Evolutionary conservation across 2,113 vertebrate genomes (phyloP).

Genomic region (Takifugu bimaculatus): DNA sequence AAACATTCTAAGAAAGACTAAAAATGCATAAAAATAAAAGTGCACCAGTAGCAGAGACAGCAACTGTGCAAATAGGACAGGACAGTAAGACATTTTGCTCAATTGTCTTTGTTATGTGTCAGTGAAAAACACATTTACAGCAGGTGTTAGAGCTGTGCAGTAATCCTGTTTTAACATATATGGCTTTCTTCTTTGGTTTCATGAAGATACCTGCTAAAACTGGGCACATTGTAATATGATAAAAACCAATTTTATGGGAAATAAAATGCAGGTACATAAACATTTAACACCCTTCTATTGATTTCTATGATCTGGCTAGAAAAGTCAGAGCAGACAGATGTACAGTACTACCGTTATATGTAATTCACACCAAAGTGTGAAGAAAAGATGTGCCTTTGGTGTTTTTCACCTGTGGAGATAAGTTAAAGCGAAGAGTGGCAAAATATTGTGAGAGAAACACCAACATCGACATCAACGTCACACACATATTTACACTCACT

Average conservation of each 20-base stretch:
- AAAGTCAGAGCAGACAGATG: constrained; percentile 18
- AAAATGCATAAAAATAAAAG: constrained; percentile 19
- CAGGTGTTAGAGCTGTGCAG: constrained; percentile 13
- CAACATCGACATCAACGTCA: constrained; percentile 10
- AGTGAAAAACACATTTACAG: constrained; percentile 19
- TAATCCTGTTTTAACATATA: constrained; percentile 36
- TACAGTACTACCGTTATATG: constrained; percentile 54
- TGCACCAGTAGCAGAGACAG: constrained; percentile 15
- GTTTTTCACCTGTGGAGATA: constrained; percentile 36
- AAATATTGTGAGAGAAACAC: constrained; percentile 14
- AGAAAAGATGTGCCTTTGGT: constrained; percentile 63
- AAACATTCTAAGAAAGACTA: not conserved
- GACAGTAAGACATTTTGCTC: constrained; percentile 1
- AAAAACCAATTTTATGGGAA: constrained; percentile 13
- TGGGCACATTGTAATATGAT: constrained; percentile 1
- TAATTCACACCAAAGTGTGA: constrained; percentile 20
- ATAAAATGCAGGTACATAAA: constrained; percentile 6
- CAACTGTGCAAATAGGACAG: constrained; percentile 11
- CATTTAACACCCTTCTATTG: constrained; percentile 6
- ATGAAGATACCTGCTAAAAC: constrained; percentile 27
- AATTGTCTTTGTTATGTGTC: constrained; percentile 14
- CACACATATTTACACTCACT: constrained; percentile 2
- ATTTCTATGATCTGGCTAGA: constrained; percentile 1
- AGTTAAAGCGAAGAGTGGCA: not conserved
- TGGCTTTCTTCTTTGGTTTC: constrained; percentile 76